Conservation (phyloP, 1,140 invertebrate species). For the Papilio machaon region DNA sequence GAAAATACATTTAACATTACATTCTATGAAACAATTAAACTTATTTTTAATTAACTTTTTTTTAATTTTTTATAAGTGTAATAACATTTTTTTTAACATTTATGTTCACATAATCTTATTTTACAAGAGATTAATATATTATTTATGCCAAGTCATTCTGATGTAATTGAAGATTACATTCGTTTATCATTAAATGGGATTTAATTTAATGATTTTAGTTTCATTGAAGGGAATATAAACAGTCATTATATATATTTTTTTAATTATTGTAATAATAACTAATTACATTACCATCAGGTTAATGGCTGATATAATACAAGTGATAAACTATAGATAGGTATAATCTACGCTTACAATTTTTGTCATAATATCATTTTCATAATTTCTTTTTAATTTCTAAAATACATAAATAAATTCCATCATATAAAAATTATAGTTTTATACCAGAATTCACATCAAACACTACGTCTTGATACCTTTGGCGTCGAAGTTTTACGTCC, state of each 20-base stretch:
- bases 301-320: conserved; percentile 6
- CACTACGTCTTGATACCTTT: conserved; percentile 56
- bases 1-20: too few species aligned
- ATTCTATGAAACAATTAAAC: too few species aligned
- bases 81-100: background rate
- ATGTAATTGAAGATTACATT: background rate
- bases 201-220: background rate
- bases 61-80: background rate
- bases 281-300: conserved; percentile 6
- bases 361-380: background rate
- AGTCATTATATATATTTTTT: background rate
- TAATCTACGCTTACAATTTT: background rate
- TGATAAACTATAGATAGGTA: conserved; percentile 11
- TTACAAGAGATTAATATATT: background rate
- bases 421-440: background rate
- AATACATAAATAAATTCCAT: background rate
- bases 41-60: background rate
- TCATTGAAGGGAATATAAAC: background rate
- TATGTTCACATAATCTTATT: background rate
- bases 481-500: conserved; percentile 51
- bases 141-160: background rate
- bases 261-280: background rate
- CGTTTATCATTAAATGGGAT: background rate
- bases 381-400: background rate
- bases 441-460: conserved; percentile 45